Percentiles rank a stretch among this genome's conserved stretches.
These are phyloP conservation scores for Melipona quadrifasciata DNA, from an alignment of 1,140 invertebrate species.

Conservation along the genomic window DNA sequence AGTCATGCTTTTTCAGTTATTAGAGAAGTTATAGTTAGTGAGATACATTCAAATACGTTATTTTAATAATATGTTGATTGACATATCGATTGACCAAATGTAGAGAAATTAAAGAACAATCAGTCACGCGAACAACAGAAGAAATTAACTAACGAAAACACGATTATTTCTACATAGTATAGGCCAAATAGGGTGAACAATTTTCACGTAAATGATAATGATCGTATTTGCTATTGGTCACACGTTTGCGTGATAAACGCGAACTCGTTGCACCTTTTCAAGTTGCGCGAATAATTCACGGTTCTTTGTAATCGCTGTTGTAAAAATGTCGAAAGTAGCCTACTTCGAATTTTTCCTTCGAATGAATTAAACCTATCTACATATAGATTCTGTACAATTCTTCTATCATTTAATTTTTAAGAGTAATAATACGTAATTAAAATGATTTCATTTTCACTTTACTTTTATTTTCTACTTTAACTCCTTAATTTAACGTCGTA, in stretches of 20 bases:
- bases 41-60: neutral
- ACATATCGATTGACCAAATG: neutral
- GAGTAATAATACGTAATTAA: neutral
- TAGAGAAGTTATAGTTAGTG: neutral
- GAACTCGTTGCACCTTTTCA: constrained; percentile 38
- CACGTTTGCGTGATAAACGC: constrained; percentile 52
- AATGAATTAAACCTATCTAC: neutral
- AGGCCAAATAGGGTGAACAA: neutral
- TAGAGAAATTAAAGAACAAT: neutral
- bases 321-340: constrained; percentile 6
- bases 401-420: neutral
- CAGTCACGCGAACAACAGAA: neutral
- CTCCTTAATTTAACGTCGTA: too few species aligned
- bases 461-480: too few species aligned
- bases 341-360: neutral
- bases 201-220: neutral
- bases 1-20: neutral
- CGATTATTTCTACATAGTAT: neutral
- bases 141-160: neutral
- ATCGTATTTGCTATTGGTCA: constrained; percentile 6
- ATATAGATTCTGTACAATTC: too few species aligned
- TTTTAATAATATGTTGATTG: neutral
- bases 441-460: neutral
- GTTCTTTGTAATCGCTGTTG: neutral
- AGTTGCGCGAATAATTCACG: constrained; percentile 28